A percentile compares a stretch with the other conserved stretches of the same genome.
Conservation (phyloP, 2,888 invertebrate genomes). For the Andrena haemorrhoa region DNA sequence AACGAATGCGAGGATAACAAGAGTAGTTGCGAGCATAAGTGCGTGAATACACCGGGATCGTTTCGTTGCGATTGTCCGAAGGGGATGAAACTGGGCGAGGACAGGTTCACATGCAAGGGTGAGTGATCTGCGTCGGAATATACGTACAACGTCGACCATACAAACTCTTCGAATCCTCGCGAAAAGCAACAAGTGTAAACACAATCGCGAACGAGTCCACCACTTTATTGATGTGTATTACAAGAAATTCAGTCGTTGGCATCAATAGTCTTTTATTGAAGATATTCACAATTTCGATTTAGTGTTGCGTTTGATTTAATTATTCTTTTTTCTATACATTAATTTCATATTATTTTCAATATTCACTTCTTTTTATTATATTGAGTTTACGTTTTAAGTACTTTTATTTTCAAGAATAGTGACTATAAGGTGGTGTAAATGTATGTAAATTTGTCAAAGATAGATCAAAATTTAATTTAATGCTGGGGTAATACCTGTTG, state of each 20-base stretch:
- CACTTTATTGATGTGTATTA: not conserved
- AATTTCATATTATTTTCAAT: not conserved
- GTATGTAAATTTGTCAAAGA: not conserved
- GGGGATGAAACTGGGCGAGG: constrained; percentile 78
- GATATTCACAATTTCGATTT: not conserved
- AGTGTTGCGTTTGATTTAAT: not conserved
- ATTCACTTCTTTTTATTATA: not conserved
- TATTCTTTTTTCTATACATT: not conserved
- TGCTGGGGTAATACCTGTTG: too few species aligned
- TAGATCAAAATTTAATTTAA: too few species aligned
- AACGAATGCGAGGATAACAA: constrained; percentile 78
- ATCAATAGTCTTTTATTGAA: not conserved
- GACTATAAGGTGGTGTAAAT: not conserved
- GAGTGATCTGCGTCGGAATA: constrained; percentile 61
- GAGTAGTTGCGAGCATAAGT: constrained; percentile 85
- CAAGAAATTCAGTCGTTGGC: not conserved
- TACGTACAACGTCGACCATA: not conserved
- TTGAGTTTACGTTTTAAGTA: not conserved
- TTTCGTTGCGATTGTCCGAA: constrained; percentile 85
- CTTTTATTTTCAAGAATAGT: not conserved
- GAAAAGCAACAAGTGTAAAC: constrained; percentile 46
- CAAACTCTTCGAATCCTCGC: not conserved
- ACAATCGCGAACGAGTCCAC: not conserved
- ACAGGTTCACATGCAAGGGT: constrained; percentile 79
- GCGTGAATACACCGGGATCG: constrained; percentile 89